Percentiles rank a stretch among this genome's conserved stretches.
phyloP scores from a whole-genome alignment of 2,797 vertebrate species.

The Bucorvus abyssinicus region DNA sequence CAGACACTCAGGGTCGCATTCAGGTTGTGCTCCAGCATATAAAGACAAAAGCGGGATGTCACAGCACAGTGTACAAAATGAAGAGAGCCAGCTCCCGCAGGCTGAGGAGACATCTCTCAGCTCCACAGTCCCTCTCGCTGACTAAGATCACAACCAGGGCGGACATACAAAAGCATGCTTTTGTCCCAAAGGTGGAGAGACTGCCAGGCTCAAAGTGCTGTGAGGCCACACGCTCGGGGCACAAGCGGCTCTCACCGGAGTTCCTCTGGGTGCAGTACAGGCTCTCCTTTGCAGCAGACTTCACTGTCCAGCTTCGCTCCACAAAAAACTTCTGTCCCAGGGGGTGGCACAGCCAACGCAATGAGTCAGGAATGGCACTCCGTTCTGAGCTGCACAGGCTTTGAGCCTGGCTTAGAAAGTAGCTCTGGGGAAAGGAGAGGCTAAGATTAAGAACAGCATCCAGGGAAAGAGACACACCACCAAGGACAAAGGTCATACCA shows the following conservation, averaged over 20 bases:
- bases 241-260: slow-evolving; percentile 74
- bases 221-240: neutral
- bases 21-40: neutral
- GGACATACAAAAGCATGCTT: neutral
- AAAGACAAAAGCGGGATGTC: neutral
- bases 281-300: slow-evolving; percentile 81
- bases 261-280: slow-evolving; percentile 90
- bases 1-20: neutral
- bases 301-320: slow-evolving; percentile 93
- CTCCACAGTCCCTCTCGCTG: neutral
- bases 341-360: slow-evolving; percentile 95
- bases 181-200: neutral
- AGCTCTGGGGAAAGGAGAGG: slow-evolving; percentile 79
- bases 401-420: slow-evolving; percentile 88
- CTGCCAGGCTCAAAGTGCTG: neutral
- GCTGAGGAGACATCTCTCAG: neutral
- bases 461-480: neutral
- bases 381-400: slow-evolving; percentile 82
- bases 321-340: slow-evolving; percentile 94
- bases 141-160: neutral
- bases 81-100: neutral
- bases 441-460: neutral
- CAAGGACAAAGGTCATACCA: neutral
- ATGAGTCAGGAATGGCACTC: slow-evolving; percentile 84
- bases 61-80: neutral